phyloP scores from a whole-genome alignment of 2,113 vertebrate genomes.

The Spea bombifrons region DNA sequence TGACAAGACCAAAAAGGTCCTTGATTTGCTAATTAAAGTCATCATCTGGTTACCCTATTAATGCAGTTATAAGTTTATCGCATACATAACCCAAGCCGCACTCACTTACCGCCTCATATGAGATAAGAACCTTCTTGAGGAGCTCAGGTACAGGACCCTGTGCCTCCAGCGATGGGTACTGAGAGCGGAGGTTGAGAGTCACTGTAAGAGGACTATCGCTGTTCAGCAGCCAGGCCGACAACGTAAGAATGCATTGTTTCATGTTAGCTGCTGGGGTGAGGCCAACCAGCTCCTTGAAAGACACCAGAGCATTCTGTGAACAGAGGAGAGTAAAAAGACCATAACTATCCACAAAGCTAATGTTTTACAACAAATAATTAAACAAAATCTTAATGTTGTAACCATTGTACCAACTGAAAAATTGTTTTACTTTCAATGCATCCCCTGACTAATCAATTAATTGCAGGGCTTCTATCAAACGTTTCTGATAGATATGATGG shows the following conservation, averaged over 20 bases:
- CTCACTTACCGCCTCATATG: slow-evolving; percentile 79
- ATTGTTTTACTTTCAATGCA: not conserved
- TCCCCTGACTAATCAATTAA: not conserved
- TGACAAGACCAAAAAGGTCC: too few species aligned
- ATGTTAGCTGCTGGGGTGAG: slow-evolving; percentile 86
- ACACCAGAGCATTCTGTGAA: slow-evolving; percentile 83
- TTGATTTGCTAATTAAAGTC: too few species aligned
- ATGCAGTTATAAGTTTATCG: too few species aligned
- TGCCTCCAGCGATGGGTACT: slow-evolving; percentile 85
- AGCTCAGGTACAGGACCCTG: slow-evolving; percentile 82
- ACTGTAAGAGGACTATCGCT: slow-evolving; percentile 74
- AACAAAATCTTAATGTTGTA: too few species aligned
- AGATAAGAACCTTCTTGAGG: slow-evolving; percentile 83
- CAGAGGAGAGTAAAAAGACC: slow-evolving; percentile 3
- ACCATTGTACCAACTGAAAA: too few species aligned
- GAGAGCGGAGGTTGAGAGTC: slow-evolving; percentile 79
- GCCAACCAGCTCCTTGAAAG: slow-evolving; percentile 90
- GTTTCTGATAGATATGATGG: too few species aligned
- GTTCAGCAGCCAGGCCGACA: slow-evolving; percentile 84
- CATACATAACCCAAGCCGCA: too few species aligned
- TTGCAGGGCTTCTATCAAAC: too few species aligned
- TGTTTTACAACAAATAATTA: too few species aligned
- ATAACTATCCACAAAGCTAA: not conserved
- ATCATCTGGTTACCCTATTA: too few species aligned
- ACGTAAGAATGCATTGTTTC: slow-evolving; percentile 89